Evolutionary conservation across 2,113 vertebrate species (phyloP).

Genomic region (Lepus americanus): DNA sequence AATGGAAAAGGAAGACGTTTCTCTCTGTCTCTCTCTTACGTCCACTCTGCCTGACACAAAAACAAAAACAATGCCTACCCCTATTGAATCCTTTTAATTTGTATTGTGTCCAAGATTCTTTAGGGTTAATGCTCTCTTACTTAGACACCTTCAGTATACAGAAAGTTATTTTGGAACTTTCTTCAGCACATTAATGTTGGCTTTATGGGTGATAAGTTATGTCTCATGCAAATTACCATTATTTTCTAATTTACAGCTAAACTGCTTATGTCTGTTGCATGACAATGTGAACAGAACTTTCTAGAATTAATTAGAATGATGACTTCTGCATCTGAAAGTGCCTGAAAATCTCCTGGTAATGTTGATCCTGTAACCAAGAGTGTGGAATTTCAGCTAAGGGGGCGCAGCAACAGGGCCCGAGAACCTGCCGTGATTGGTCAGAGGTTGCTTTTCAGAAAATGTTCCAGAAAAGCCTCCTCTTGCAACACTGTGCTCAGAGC

Average conservation of each 20-base stretch:
- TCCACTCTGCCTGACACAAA: no score
- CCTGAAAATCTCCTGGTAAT: not conserved
- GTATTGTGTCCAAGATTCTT: not conserved
- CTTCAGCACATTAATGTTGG: not conserved
- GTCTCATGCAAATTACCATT: not conserved
- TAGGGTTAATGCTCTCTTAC: not conserved
- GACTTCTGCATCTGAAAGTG: not conserved
- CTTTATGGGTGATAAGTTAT: not conserved
- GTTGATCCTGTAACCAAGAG: not conserved
- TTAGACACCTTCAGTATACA: not conserved
- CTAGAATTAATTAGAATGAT: not conserved
- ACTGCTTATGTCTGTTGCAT: not conserved
- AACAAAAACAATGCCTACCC: no score
- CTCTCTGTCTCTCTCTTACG: no score
- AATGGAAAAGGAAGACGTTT: no score
- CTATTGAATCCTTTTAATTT: not conserved
- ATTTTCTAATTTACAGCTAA: not conserved
- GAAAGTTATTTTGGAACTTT: not conserved
- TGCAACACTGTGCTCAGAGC: no score
- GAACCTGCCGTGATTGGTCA: no score
- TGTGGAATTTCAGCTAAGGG: no score
- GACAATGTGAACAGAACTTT: not conserved
- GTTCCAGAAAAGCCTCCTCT: no score
- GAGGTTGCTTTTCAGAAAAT: no score
- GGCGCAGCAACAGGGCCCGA: no score